Base-by-base conservation (phyloP, 2,113 vertebrate genomes). In the Trematocara unimaculatum region DNA sequence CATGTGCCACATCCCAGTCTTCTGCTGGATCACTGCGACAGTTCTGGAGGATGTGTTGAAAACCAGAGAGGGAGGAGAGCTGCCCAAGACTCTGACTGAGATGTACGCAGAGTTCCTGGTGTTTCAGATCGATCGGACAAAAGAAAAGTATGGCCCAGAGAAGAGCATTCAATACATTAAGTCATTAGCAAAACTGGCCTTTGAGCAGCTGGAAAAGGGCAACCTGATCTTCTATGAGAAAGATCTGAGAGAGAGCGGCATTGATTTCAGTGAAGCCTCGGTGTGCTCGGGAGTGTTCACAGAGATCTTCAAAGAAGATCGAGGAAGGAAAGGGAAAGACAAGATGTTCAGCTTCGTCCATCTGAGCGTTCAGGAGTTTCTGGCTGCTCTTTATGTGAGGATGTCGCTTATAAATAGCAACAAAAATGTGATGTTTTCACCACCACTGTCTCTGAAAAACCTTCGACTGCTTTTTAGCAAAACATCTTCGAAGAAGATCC, bases 281-380 rank as follows among this genome's bases (percentile, higher is more conserved):
- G 53, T 87, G 7, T 87, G 42, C 60, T 91, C 90, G 2, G 85
- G 90, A 12, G 80, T 91, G 5, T 91, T 87, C 85, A 91, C 90
- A 40, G 53, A 91, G 79, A 83, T 91, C 90, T 89, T 91, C 35
- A 85, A 49, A 53, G 79, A 64, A 31, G 87, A 89, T 2, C 29
- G 56, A 23, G 72, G 87, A 23, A n/a, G 74, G 29, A 89, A 54
- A 42, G 67, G 51, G 29, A 74, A 26, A 40, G 20, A 82, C 10
- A 54, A 87, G 85, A 64, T 82, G 54, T 87, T 87, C 18, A 87
- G 85, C 54, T 87, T 87, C 20, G 33, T 87, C 31, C 85, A 87
- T 29, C 45, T 87, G 17, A 87, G 80, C 2, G 23, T 87, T 83
- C 85, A 87, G 10, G 85, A 87, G 47, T 87, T 83, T 60, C 56